Conservation (phyloP, 1,140 invertebrate species). For the Leptonema lineaticorne region DNA sequence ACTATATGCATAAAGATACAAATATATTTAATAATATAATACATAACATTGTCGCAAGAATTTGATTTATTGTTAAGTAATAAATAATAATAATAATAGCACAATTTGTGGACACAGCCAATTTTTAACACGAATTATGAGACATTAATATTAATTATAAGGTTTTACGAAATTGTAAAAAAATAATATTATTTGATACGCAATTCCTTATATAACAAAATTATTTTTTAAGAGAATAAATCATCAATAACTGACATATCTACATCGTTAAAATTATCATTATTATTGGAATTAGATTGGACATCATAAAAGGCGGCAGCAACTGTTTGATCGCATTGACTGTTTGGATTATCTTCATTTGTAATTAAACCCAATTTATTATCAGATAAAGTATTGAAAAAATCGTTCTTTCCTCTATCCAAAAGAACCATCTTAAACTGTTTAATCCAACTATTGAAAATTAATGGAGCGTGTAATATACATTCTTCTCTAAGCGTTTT, state of each 20-base stretch:
- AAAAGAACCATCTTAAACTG: constrained; percentile 47
- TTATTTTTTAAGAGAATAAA: constrained; percentile 49
- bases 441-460: constrained; percentile 52
- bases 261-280: constrained; percentile 43
- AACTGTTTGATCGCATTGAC: background rate
- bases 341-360: constrained; percentile 46
- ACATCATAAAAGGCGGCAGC: background rate
- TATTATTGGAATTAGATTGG: background rate
- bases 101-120: no score
- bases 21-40: no score
- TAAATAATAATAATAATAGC: no score
- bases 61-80: no score
- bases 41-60: no score
- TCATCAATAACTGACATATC: constrained; percentile 49
- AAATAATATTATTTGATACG: no score
- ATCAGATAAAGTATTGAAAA: constrained; percentile 46
- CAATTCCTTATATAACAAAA: no score
- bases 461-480: constrained; percentile 44
- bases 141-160: no score
- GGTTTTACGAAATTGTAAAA: no score
- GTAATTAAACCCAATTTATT: constrained; percentile 49
- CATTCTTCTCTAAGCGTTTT: constrained; percentile 48
- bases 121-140: no score
- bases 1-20: no score
- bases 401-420: constrained; percentile 44